phyloP scores from a whole-genome alignment of 2,888 invertebrate species.

The Dyspetes luteomarginatus region DNA sequence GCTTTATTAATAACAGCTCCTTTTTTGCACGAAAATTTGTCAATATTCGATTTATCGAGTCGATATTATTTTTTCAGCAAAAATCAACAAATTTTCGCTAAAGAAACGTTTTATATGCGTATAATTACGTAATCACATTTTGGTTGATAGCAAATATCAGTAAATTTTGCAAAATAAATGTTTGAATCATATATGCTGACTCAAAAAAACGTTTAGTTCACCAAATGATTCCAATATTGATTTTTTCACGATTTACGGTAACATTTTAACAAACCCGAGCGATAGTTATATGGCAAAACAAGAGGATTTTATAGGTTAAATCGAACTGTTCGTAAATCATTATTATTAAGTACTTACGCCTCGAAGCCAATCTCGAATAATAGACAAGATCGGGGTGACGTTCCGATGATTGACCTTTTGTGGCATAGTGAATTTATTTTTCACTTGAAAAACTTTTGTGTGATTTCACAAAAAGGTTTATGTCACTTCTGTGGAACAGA shows the following conservation, averaged over 20 bases:
- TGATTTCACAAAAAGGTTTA: no score
- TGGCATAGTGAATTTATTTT: not conserved
- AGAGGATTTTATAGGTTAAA: not conserved
- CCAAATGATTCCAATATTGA: no score
- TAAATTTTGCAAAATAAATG: no score
- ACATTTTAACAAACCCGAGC: not conserved
- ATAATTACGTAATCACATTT: no score
- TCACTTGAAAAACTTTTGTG: not conserved
- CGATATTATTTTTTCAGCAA: not conserved
- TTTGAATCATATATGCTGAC: no score
- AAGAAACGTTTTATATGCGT: no score
- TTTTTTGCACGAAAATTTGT: not conserved
- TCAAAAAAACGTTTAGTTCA: no score
- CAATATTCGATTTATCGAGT: not conserved
- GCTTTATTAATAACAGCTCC: not conserved
- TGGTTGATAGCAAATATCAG: no score
- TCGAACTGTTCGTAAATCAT: constrained; percentile 15
- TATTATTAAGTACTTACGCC: constrained; percentile 71
- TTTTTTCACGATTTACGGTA: not conserved
- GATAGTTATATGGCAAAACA: constrained; percentile 3
- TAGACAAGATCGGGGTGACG: constrained; percentile 63
- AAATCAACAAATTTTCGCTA: no score
- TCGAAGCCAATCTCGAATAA: constrained; percentile 61
- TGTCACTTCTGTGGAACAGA: no score
- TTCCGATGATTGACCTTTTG: constrained; percentile 57